phyloP scores from a whole-genome alignment of 1,140 invertebrate genomes.

The Drosophila lacertosa region DNA sequence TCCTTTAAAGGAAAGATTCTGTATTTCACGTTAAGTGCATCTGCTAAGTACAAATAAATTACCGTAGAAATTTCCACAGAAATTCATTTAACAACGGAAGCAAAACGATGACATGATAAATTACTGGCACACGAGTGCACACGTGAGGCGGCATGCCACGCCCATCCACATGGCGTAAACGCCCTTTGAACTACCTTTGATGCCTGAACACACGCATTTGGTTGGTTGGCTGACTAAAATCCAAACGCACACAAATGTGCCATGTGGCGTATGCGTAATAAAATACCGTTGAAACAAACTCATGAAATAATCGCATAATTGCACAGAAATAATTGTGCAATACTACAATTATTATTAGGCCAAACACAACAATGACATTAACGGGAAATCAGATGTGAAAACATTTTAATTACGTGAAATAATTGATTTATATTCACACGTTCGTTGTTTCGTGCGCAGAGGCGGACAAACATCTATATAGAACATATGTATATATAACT shows the following conservation, averaged over 20 bases:
- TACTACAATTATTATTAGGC: slow-evolving; percentile 1
- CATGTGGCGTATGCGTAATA: slow-evolving; percentile 49
- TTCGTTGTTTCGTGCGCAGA: too few relatives aligned
- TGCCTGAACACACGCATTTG: slow-evolving; percentile 19
- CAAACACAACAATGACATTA: neutral
- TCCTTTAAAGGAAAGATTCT: too few relatives aligned
- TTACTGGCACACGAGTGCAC: slow-evolving; percentile 55
- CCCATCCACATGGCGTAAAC: neutral
- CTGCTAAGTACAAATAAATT: neutral
- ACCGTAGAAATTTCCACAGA: slow-evolving; percentile 6
- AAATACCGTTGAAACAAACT: slow-evolving; percentile 13
- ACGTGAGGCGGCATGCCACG: slow-evolving; percentile 15
- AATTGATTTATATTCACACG: neutral
- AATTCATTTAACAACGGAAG: slow-evolving; percentile 8
- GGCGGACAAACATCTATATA: neutral
- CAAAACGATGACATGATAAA: slow-evolving; percentile 47
- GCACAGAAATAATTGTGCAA: slow-evolving; percentile 37
- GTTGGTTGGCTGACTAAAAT: slow-evolving; percentile 3
- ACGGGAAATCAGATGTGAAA: neutral
- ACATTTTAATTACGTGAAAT: slow-evolving; percentile 2
- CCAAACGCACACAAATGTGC: neutral
- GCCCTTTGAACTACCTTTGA: slow-evolving; percentile 19
- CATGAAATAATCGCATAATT: slow-evolving; percentile 38
- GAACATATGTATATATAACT: slow-evolving; percentile 1
- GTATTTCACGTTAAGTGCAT: neutral